These are phyloP conservation scores for Coelopa frigida DNA, from an alignment of 1,140 invertebrate genomes.

Conservation along the genomic window DNA sequence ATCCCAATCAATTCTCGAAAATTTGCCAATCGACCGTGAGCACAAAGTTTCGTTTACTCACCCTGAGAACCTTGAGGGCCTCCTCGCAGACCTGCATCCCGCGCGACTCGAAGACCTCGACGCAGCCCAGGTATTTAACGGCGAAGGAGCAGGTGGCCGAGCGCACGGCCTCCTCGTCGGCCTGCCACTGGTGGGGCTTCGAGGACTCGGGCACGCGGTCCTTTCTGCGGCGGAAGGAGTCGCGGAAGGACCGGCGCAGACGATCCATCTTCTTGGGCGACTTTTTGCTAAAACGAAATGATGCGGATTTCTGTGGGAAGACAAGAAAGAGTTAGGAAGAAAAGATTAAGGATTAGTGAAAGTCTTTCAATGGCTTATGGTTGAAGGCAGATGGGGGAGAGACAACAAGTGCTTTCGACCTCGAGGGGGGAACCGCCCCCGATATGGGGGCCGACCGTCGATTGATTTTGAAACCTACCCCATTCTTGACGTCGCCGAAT, in stretches of 20 bases:
- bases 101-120: constrained; percentile 97
- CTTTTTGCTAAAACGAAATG: constrained; percentile 52
- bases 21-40: no score
- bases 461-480: constrained; percentile 34
- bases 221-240: constrained; percentile 82
- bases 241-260: constrained; percentile 81
- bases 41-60: constrained; percentile 51
- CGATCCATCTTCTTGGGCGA: constrained; percentile 83
- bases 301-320: constrained; percentile 48
- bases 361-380: not conserved
- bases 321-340: not conserved
- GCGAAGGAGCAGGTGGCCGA: constrained; percentile 94
- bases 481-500: constrained; percentile 45
- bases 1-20: no score
- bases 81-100: constrained; percentile 99
- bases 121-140: constrained; percentile 98
- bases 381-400: constrained; percentile 2
- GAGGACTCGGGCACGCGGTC: constrained; percentile 79
- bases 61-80: constrained; percentile 87
- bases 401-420: constrained; percentile 9
- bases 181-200: constrained; percentile 95
- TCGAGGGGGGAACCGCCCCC: not conserved
- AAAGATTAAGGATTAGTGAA: not conserved
- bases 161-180: constrained; percentile 92
- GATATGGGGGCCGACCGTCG: not conserved